Evolutionary conservation across 2,888 invertebrate species (phyloP).

Genomic region (Oscheius sp.): DNA sequence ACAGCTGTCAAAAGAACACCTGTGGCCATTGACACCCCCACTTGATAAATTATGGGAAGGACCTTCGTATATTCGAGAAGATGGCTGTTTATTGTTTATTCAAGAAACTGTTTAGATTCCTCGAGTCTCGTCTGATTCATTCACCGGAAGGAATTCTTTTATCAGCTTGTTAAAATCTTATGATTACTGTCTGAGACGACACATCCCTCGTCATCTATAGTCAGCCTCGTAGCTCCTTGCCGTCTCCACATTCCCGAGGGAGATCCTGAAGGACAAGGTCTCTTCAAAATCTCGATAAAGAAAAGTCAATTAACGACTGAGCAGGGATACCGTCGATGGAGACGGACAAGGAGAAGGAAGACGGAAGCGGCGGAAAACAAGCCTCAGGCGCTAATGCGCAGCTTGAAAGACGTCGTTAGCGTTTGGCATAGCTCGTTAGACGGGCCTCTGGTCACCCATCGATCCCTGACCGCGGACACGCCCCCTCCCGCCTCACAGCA

Average conservation of each 20-base stretch:
- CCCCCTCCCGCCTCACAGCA: constrained; percentile 27
- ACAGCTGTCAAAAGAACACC: constrained; percentile 10
- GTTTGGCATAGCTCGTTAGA: constrained; percentile 25
- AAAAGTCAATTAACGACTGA: neutral
- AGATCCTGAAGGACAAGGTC: neutral
- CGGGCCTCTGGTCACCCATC: constrained; percentile 6
- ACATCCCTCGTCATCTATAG: neutral
- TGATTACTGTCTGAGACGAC: neutral
- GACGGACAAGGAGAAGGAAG: neutral
- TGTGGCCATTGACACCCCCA: constrained; percentile 23
- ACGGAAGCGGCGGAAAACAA: constrained; percentile 10
- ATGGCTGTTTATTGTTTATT: constrained; percentile 13
- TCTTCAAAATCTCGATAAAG: neutral
- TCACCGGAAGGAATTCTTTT: neutral
- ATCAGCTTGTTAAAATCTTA: neutral
- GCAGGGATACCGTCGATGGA: neutral
- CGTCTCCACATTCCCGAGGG: constrained; percentile 19
- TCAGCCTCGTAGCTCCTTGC: constrained; percentile 11
- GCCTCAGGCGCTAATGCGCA: constrained; percentile 11
- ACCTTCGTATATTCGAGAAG: neutral
- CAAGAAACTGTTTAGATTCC: neutral
- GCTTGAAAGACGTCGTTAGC: constrained; percentile 21
- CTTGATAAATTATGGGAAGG: constrained; percentile 4
- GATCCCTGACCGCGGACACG: constrained; percentile 23
- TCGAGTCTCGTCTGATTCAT: neutral